Base-by-base conservation (phyloP, 2,113 vertebrate genomes). In the Pollachius pollachius region DNA sequence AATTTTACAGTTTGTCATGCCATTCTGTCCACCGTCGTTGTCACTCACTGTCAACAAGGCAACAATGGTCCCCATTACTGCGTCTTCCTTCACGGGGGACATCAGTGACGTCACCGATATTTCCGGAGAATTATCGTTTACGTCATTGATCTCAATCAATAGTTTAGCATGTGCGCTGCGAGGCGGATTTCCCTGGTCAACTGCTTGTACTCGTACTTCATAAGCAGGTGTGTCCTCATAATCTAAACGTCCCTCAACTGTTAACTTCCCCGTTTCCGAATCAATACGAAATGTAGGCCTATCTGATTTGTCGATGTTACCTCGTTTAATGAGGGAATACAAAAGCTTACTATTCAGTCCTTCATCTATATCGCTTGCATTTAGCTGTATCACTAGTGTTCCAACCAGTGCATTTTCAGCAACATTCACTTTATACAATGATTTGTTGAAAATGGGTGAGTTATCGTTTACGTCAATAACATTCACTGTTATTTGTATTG, bases 301-400 rank as follows among this genome's bases (percentile, higher is more conserved):
- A 21, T 65, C 64, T 1, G 78, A 78, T 5, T 89, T 64, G 41
- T 88, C 81, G 25, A 84, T 73, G 66, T 74, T 74, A 1, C 85
- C 91, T 56, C 84, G 87, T 17, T 90, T 89, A 78, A 88, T 90
- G 82, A 94, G 88, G 2, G 64, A 60, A 41, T 72, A 72, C 4
- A 66, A 3, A 19, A 72, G 37, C 1, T 72, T n/a, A 27, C 54
- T 48, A 15, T 72, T 21, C 1, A 68, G 2, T 6, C 85, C 83
- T 18, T 87, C 85, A 73, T 94, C 93, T 27, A 65, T 52, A 71
- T 89, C 86, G 0, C 79, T 75, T 1, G 84, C 84, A n/a, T 76
- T 76, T 17, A 89, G 63, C 27, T 19, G 60, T 7, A 88, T 75
- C 6, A 86, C 37, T 25, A 60, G 15, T 19, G 74, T 84, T 11